phyloP scores from a whole-genome alignment of 1,140 invertebrate genomes.

The Portunus trituberculatus region DNA sequence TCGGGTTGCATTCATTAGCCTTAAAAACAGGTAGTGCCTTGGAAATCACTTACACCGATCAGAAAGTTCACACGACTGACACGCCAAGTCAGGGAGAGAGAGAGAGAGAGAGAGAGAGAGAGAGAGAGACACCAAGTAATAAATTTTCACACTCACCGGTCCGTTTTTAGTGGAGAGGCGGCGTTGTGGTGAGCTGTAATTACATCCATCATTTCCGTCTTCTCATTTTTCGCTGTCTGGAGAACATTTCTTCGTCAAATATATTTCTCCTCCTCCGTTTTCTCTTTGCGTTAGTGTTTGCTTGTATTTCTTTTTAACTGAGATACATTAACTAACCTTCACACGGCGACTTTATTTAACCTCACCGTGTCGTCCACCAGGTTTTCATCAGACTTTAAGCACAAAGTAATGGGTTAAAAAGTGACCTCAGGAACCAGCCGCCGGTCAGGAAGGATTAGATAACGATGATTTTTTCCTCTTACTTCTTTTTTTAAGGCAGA shows the following conservation, averaged over 20 bases:
- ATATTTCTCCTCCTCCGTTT: not conserved
- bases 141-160: not conserved
- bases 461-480: too few relatives aligned
- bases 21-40: not conserved
- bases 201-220: conserved; percentile 1
- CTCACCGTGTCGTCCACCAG: not conserved
- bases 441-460: too few relatives aligned
- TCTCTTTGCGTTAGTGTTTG: not conserved
- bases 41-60: not conserved
- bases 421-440: too few relatives aligned
- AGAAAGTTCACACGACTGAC: conserved; percentile 2
- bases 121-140: not conserved
- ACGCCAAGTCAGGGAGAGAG: not conserved
- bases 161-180: not conserved
- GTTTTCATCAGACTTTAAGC: too few relatives aligned
- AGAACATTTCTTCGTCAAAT: not conserved
- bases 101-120: conserved; percentile 20
- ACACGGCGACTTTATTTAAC: not conserved
- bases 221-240: not conserved
- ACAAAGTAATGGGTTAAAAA: too few relatives aligned
- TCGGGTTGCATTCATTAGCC: not conserved
- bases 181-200: not conserved
- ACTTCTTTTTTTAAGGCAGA: too few relatives aligned
- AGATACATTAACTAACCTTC: not conserved
- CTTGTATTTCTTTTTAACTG: not conserved